Percentiles rank a stretch among this genome's conserved stretches.
These are phyloP conservation scores for Coranthus polyacanthus DNA, from an alignment of 2,797 vertebrate genomes.

Conservation along the genomic window DNA sequence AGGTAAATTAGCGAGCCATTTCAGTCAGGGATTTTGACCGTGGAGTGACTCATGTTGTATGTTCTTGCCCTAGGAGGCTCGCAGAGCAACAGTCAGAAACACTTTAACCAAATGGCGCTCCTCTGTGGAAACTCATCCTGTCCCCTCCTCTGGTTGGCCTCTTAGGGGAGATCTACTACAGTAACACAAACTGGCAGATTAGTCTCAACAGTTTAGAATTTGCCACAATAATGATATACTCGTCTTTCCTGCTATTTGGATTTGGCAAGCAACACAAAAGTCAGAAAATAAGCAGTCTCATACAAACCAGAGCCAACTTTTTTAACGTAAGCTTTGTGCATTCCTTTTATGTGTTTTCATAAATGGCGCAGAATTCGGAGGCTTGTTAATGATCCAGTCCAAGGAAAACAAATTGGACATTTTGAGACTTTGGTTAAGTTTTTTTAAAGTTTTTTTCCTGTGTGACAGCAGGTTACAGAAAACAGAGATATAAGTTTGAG, in stretches of 20 bases:
- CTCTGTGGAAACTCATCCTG: constrained; percentile 57
- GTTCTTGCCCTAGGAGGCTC: constrained; percentile 62
- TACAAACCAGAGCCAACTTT: constrained; percentile 8
- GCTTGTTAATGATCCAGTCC: not conserved
- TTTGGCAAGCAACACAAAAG: constrained; percentile 32
- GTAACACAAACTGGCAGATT: constrained; percentile 75
- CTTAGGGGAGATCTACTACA: constrained; percentile 54
- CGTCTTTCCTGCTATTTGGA: constrained; percentile 40
- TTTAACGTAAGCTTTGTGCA: constrained; percentile 7
- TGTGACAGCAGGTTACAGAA: constrained; percentile 55
- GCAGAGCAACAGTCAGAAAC: constrained; percentile 67
- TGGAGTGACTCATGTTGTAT: constrained; percentile 69
- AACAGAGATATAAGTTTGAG: constrained; percentile 53
- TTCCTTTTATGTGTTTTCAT: not conserved
- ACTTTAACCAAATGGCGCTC: constrained; percentile 55
- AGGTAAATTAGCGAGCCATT: constrained; percentile 48
- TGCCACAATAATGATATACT: constrained; percentile 64
- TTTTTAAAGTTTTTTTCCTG: constrained; percentile 11
- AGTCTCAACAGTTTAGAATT: constrained; percentile 77
- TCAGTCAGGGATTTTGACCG: constrained; percentile 50
- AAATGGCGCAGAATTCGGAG: too few species aligned
- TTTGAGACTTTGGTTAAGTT: constrained; percentile 1
- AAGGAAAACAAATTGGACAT: not conserved
- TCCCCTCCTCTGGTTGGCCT: constrained; percentile 59
- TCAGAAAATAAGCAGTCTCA: constrained; percentile 31